Base-by-base conservation (phyloP, 2,113 vertebrate genomes). In the Xiphorhynchus elegans region DNA sequence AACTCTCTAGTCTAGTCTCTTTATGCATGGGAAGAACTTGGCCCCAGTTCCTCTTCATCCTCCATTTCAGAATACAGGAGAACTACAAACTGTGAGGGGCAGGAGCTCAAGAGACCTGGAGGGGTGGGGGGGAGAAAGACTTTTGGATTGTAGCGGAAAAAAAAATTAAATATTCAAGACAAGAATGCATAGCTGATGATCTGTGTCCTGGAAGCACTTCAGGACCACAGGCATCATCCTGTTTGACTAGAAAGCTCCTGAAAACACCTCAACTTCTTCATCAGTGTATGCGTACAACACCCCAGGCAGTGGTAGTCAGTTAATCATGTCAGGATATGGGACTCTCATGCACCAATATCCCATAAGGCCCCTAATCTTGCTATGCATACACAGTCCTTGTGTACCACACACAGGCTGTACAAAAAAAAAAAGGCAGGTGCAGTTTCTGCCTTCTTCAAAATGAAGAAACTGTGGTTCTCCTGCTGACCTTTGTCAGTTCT, bases 401-500 rank as follows among this genome's bases (percentile, higher is more conserved):
- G 2, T 18, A 90, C 31, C 17, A 23, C 25, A 52, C 47, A 42
- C 1, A 29, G 25, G 11, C 31, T 62, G 10, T 6, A 64, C 17
- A 47, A 86, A 87, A 69, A 37, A 37, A 37, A 37, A 87, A 64
- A n/a, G 11, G 28, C 50, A 49, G 39, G 33, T 78, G 47, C 31
- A 56, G 12, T 16, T 70, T 85, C 59, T 29, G 28, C 20, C 12
- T 84, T 88, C 53, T 76, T 95, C 64, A 78, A 81, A 86, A 77
- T 86, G 56, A 74, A 88, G 76, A 81, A 90, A 93, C 55, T 49
- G 11, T 80, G 24, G 24, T 72, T 69, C 56, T 96, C 68, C 77
- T 77, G 60, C 50, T 89, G 59, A 90, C 76, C 89, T 92, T 80
- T 59, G 35, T n/a, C n/a, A n/a, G n/a, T n/a, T n/a, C n/a, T n/a